A percentile compares a stretch with the other conserved stretches of the same genome.
phyloP scores from a whole-genome alignment of 2,113 vertebrate species.

The Cnemophilus loriae region DNA sequence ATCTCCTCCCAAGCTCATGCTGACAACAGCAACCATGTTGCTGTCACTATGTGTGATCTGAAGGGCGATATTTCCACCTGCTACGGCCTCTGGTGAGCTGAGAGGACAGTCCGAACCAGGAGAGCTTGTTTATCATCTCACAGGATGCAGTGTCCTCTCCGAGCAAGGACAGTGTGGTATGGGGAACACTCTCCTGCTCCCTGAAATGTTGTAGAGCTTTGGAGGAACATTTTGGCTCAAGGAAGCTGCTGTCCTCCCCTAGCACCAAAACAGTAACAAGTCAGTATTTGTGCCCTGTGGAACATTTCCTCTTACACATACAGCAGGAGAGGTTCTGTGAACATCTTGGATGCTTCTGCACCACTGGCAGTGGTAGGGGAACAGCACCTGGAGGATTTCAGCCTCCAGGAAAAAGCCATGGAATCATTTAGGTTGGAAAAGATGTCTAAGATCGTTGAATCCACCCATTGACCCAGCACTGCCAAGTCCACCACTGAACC shows the following conservation, averaged over 20 bases:
- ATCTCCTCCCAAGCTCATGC: not conserved
- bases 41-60: not conserved
- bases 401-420: not conserved
- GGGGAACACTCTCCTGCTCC: not conserved
- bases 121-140: not conserved
- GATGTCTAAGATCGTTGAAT: not conserved
- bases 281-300: not conserved
- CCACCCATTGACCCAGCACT: not conserved
- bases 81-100: not conserved
- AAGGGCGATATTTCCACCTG: not conserved
- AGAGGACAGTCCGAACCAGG: not conserved
- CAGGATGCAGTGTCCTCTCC: not conserved
- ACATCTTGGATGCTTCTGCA: not conserved
- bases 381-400: not conserved
- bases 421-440: not conserved
- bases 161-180: accelerated
- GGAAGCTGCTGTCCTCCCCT: not conserved
- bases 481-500: not conserved
- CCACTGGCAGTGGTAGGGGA: not conserved
- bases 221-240: accelerated
- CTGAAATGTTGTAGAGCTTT: not conserved
- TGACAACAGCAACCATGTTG: not conserved
- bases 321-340: not conserved
- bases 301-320: not conserved
- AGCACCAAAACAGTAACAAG: not conserved